A percentile compares a stretch with the other conserved stretches of the same genome.
These are phyloP conservation scores for Metridium senile DNA, from an alignment of 92 coral and sea anemone genomes.

Conservation along the genomic window DNA sequence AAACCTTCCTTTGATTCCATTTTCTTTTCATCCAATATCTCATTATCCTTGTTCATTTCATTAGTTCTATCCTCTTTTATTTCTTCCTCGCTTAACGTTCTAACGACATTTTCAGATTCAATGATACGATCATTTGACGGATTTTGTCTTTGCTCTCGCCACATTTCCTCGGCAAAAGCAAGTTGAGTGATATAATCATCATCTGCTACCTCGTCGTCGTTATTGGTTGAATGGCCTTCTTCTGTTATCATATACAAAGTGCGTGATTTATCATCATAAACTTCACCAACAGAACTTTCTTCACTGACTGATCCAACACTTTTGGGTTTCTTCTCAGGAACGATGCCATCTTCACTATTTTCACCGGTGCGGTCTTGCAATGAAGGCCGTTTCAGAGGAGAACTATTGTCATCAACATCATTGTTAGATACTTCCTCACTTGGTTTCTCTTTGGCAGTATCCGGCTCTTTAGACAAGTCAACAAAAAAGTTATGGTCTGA, in stretches of 20 bases:
- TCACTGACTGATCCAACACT: not conserved
- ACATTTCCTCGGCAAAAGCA: conserved; percentile 31
- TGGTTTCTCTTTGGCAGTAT: conserved; percentile 1
- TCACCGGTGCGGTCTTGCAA: not conserved
- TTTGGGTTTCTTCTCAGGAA: conserved; percentile 21
- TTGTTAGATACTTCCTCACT: not conserved
- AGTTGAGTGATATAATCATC: conserved; percentile 43
- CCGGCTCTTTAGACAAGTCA: conserved; percentile 73
- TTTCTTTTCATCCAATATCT: not conserved
- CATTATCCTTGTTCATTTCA: not conserved
- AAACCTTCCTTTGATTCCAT: not conserved
- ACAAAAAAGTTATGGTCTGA: conserved; percentile 45
- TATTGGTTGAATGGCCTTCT: conserved; percentile 4
- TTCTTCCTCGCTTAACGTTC: conserved; percentile 22
- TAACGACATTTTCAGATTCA: not conserved
- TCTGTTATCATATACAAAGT: conserved; percentile 37
- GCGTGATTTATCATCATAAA: conserved; percentile 1
- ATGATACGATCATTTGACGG: not conserved
- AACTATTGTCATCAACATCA: not conserved
- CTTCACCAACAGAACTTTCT: not conserved
- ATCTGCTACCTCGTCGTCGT: conserved; percentile 1
- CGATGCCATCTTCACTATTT: not conserved
- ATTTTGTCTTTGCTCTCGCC: conserved; percentile 16
- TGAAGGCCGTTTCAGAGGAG: conserved; percentile 19
- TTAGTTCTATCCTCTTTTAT: conserved; percentile 11